A percentile compares a stretch with the other conserved stretches of the same genome.
phyloP scores from a whole-genome alignment of 1,140 invertebrate species.

The Gonioctena quinquepunctata region DNA sequence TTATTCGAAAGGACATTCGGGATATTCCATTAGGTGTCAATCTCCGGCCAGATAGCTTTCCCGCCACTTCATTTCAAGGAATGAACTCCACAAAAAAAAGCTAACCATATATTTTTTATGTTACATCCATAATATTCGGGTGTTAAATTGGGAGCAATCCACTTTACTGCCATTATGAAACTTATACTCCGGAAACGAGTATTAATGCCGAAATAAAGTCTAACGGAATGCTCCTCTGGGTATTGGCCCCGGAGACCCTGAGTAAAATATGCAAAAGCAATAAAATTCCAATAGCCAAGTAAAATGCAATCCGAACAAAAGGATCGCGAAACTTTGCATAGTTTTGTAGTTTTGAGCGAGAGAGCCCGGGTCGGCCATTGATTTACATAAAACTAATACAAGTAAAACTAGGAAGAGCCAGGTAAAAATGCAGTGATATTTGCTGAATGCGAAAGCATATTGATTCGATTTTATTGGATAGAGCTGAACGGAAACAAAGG shows the following conservation, averaged over 20 bases:
- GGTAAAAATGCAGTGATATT: slow-evolving; percentile 2
- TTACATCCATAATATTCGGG: neutral
- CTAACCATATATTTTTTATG: neutral
- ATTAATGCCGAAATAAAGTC: neutral
- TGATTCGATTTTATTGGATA: neutral
- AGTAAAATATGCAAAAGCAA: slow-evolving; percentile 13
- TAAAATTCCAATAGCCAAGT: slow-evolving; percentile 17
- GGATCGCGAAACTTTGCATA: slow-evolving; percentile 3
- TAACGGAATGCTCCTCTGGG: neutral
- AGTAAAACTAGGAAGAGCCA: neutral
- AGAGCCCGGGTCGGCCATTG: slow-evolving; percentile 3
- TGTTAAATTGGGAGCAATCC: neutral
- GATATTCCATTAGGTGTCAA: too few relatives aligned
- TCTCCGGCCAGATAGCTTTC: too few relatives aligned
- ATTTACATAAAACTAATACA: slow-evolving; percentile 18
- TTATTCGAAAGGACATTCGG: too few relatives aligned
- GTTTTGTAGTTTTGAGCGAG: slow-evolving; percentile 2
- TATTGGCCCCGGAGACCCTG: neutral
- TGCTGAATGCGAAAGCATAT: neutral
- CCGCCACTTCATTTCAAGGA: too few relatives aligned
- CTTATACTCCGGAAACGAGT: neutral
- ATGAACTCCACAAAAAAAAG: too few relatives aligned
- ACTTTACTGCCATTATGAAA: too few relatives aligned
- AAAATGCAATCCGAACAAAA: slow-evolving; percentile 9
- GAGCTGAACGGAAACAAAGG: too few relatives aligned